These are phyloP conservation scores for Nibea albiflora DNA, from an alignment of 2,113 vertebrate genomes.

Conservation along the genomic window DNA sequence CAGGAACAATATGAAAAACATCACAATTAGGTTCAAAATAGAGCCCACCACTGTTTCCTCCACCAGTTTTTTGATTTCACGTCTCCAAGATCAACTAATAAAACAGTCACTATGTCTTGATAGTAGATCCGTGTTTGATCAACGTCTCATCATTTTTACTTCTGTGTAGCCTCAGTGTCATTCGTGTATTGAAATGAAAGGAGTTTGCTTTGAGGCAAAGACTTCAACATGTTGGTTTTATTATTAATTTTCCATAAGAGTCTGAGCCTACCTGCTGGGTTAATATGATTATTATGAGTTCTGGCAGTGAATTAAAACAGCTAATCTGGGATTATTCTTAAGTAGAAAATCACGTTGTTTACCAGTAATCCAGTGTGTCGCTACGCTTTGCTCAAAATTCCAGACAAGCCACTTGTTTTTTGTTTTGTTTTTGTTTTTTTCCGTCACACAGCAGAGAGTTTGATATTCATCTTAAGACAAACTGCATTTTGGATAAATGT, in stretches of 20 bases:
- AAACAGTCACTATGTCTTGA: background rate
- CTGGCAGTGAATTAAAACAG: conserved; percentile 3
- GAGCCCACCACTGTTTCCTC: background rate
- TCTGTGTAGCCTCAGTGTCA: background rate
- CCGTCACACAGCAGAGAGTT: background rate
- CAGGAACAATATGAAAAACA: background rate
- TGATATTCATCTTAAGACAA: conserved; percentile 10
- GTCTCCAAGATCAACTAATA: background rate
- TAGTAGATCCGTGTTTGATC: background rate
- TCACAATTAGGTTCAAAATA: too few species aligned
- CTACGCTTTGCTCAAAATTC: background rate
- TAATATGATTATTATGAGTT: conserved; percentile 18
- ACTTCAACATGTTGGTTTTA: background rate
- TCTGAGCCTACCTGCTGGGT: background rate
- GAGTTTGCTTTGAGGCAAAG: background rate
- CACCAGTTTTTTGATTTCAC: background rate
- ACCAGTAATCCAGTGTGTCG: background rate
- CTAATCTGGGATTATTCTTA: conserved; percentile 26
- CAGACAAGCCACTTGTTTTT: background rate
- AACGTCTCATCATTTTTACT: background rate
- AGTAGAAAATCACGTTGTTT: conserved; percentile 14
- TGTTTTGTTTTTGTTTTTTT: background rate
- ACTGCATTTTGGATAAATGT: conserved; percentile 17
- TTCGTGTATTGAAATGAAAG: background rate
- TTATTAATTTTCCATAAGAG: conserved; percentile 15